These are phyloP conservation scores for Tetramorium simillimum DNA, from an alignment of 1,140 invertebrate genomes.

Conservation along the genomic window DNA sequence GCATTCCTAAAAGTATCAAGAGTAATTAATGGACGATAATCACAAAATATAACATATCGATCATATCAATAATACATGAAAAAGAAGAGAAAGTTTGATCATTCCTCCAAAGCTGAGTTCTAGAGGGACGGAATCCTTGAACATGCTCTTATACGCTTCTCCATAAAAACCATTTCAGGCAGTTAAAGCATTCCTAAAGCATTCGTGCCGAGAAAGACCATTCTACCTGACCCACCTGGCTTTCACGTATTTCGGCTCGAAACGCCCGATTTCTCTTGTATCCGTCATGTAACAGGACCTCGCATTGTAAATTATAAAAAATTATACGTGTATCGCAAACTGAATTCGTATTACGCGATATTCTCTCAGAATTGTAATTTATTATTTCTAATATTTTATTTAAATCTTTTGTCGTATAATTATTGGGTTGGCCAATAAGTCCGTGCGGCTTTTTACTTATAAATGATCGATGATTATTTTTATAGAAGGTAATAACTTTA, in stretches of 20 bases:
- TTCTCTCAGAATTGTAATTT: background rate
- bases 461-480: too few species aligned
- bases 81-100: background rate
- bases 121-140: slow-evolving; percentile 57
- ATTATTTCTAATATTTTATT: slow-evolving; percentile 7
- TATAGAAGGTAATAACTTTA: too few species aligned
- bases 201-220: slow-evolving; percentile 49
- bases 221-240: slow-evolving; percentile 81
- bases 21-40: too few species aligned
- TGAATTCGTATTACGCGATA: background rate
- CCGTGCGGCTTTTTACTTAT: too few species aligned
- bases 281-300: background rate
- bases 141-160: slow-evolving; percentile 61
- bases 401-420: background rate
- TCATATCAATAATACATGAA: background rate
- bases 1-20: too few species aligned
- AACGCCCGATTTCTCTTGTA: slow-evolving; percentile 54
- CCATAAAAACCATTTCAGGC: slow-evolving; percentile 72
- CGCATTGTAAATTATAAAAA: background rate
- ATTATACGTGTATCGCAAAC: background rate
- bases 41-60: slow-evolving; percentile 21
- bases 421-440: too few species aligned
- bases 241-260: slow-evolving; percentile 54
- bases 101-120: background rate
- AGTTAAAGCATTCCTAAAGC: slow-evolving; percentile 73